Conservation (phyloP, 2,888 invertebrate species). For the Drosophila picticornis region DNA sequence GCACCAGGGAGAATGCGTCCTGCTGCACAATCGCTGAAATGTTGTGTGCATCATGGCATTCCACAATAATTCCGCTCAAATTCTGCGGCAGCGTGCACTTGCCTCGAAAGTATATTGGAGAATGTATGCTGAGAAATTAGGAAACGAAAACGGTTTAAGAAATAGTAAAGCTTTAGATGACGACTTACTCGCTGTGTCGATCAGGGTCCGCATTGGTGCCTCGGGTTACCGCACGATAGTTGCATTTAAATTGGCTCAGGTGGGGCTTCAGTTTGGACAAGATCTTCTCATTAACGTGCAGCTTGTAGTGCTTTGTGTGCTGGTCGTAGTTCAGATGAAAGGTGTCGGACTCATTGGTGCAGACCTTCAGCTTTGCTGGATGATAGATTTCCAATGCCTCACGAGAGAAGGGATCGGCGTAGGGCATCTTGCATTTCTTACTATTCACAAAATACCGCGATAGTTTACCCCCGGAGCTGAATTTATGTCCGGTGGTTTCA, state of each 20-base stretch:
- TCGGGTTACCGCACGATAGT: constrained; percentile 31
- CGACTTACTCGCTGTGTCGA: constrained; percentile 30
- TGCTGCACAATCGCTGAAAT: constrained; percentile 69
- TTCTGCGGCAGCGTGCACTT: constrained; percentile 4
- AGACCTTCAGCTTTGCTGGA: constrained; percentile 22
- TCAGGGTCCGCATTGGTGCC: not conserved
- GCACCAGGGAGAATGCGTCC: constrained; percentile 86
- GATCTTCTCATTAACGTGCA: constrained; percentile 11
- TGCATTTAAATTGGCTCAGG: constrained; percentile 7
- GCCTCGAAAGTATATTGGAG: constrained; percentile 6
- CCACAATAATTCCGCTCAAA: constrained; percentile 36
- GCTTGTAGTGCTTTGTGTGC: constrained; percentile 19
- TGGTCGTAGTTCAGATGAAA: constrained; percentile 33
- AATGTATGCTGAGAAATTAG: constrained; percentile 14
- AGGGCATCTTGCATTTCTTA: constrained; percentile 87
- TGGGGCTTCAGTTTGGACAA: not conserved
- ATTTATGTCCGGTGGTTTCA: not conserved
- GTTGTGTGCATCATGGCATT: constrained; percentile 37
- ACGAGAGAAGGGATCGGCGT: constrained; percentile 44
- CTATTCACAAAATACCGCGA: constrained; percentile 83
- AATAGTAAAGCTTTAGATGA: not conserved
- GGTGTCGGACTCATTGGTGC: constrained; percentile 20
- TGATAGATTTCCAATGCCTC: constrained; percentile 11
- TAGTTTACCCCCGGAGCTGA: not conserved
- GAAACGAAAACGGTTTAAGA: not conserved